Evolutionary conservation across 2,888 invertebrate species (phyloP), one percentile per base, ranked within the genome.

Genomic region (Anaspis maculata): DNA sequence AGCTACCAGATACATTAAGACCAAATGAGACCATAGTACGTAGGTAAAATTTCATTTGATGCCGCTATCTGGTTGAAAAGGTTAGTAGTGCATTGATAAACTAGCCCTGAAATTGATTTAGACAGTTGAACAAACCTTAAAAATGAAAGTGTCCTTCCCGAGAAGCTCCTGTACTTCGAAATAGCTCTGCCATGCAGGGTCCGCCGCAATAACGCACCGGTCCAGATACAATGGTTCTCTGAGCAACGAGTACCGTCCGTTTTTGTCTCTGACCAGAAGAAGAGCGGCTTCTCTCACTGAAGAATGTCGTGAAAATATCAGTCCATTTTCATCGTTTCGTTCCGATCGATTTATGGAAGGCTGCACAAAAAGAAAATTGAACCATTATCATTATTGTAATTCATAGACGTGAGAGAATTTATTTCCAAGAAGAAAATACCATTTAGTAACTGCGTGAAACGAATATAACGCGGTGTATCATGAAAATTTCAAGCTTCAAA

Each of bases 151-250:
- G 64, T 94, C 94, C 69, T 90, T 91, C 39, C 88, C 84, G 45
- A 87, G 81, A 46, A 90, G 77, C 69, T 94, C 92, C 67, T 91
- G 90, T 46, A 95, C 81, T 72, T 95, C 95, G 64, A 95, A 94
- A 66, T 90, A 90, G 64, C 92, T 91, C 61, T 90, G 88, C 62
- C 84, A 83, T 52, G 92, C 91, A 37, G 86, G 82, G 63, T 92
- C 92, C 31, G 87, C 83, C 32, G 84, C 85, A 35, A 95, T 84
- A 45, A 95, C 86, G 67, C 94, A 92, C 54, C 88, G 77, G 63
- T 91, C 90, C 57, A 95, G 72, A 67, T 84, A 86, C 48, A 94
- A 73, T 21, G 94, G 94, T 61, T 94, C 94, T 71, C 91, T 75
- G 51, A 90, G 73, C 48, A 88, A 70, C 22, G 87, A 82, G 62